Percentiles rank a stretch among this genome's conserved stretches.
Evolutionary conservation across 2,888 invertebrate species (phyloP).

Genomic region (Elysia crispata): DNA sequence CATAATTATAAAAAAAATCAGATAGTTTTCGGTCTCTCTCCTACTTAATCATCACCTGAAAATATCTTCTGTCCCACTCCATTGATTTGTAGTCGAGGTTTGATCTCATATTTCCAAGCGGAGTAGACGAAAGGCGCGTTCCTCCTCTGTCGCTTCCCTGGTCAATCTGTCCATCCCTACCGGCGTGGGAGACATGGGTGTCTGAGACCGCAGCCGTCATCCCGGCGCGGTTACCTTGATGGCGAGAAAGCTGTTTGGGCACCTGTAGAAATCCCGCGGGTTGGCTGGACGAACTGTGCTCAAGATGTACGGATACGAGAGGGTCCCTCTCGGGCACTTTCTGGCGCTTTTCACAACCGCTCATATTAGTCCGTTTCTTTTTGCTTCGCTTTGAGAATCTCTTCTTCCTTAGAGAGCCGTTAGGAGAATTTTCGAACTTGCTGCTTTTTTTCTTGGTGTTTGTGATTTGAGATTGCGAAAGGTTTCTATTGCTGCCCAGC

Average conservation of each 20-base stretch:
- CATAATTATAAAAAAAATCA: too few species aligned
- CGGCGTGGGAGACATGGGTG: slow-evolving; percentile 39
- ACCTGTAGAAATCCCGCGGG: too few species aligned
- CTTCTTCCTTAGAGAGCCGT: slow-evolving; percentile 29
- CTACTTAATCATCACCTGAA: slow-evolving; percentile 50
- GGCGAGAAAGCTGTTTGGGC: background rate
- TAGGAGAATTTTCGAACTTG: background rate
- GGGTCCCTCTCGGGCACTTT: too few species aligned
- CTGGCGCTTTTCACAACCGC: too few species aligned
- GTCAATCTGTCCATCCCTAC: background rate
- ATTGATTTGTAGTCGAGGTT: slow-evolving; percentile 60
- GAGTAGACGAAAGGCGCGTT: background rate
- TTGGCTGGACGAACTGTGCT: too few species aligned
- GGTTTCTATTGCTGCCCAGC: too few species aligned
- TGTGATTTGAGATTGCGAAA: too few species aligned
- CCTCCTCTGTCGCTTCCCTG: background rate
- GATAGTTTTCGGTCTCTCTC: too few species aligned
- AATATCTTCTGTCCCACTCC: slow-evolving; percentile 68
- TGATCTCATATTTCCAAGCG: slow-evolving; percentile 46
- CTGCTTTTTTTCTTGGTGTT: too few species aligned
- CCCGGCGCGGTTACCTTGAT: background rate
- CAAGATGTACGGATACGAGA: too few species aligned
- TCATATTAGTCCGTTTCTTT: slow-evolving; percentile 31
- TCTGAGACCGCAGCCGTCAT: slow-evolving; percentile 36
- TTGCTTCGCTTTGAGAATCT: slow-evolving; percentile 35